Evolutionary conservation across 2,888 invertebrate species (phyloP).

Genomic region (Luperina nickerlii): DNA sequence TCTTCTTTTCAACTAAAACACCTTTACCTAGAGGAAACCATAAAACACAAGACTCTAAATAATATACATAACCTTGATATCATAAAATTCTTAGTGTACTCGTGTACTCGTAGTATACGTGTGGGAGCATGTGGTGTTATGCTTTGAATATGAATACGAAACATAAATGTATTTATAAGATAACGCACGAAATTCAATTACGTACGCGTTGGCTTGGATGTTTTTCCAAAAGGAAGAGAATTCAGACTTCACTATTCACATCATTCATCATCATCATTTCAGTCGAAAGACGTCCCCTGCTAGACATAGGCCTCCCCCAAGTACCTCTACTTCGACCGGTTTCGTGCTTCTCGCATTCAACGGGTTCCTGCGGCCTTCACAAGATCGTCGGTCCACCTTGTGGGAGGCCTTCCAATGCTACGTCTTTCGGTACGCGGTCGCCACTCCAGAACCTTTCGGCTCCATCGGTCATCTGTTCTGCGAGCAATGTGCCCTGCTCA

Average conservation of each 20-base stretch:
- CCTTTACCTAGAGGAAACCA: conserved; percentile 3
- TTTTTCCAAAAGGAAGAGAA: conserved; percentile 25
- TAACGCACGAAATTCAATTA: conserved; percentile 67
- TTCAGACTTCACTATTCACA: neutral
- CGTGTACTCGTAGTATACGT: conserved; percentile 12
- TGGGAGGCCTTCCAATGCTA: too few relatives aligned
- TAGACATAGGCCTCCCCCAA: too few relatives aligned
- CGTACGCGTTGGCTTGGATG: conserved; percentile 10
- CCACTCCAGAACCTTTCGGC: too few relatives aligned
- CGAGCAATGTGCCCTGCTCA: too few relatives aligned
- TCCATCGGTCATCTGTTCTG: too few relatives aligned
- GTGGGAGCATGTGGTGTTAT: conserved; percentile 24
- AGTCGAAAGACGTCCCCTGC: too few relatives aligned
- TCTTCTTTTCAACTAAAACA: conserved; percentile 19
- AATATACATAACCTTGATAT: conserved; percentile 51
- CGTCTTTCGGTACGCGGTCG: too few relatives aligned
- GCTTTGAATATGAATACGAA: conserved; percentile 62
- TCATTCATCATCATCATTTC: too few relatives aligned
- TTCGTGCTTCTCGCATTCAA: too few relatives aligned
- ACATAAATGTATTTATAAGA: conserved; percentile 51
- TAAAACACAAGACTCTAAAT: conserved; percentile 43
- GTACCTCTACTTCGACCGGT: too few relatives aligned
- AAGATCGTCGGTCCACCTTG: too few relatives aligned
- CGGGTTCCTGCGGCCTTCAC: too few relatives aligned
- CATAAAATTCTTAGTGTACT: conserved; percentile 48